Conservation (phyloP, 1,140 invertebrate species). For the Hycleus cichorii region DNA sequence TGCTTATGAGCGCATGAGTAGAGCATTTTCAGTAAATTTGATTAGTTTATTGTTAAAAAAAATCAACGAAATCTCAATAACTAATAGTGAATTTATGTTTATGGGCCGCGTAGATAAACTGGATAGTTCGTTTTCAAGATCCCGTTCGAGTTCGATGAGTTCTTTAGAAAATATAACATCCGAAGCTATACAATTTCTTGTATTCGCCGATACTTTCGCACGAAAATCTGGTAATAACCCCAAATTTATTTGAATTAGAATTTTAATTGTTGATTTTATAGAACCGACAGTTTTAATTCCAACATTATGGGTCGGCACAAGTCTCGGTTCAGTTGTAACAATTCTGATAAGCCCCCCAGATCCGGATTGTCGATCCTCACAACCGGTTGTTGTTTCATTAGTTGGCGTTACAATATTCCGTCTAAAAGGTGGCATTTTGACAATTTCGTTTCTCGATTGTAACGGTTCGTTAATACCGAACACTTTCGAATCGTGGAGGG, state of each 20-base stretch:
- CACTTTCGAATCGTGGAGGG: conserved; percentile 80
- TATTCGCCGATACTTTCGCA: conserved; percentile 92
- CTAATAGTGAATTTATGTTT: conserved; percentile 40
- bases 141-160: conserved; percentile 93
- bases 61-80: background rate
- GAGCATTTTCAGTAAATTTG: conserved; percentile 5
- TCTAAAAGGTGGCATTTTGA: conserved; percentile 86
- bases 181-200: conserved; percentile 92
- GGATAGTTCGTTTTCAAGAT: conserved; percentile 92
- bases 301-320: conserved; percentile 93
- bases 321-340: conserved; percentile 87
- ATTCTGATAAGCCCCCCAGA: conserved; percentile 82
- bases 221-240: conserved; percentile 75
- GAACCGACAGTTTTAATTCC: conserved; percentile 67
- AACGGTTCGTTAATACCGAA: conserved; percentile 80
- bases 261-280: conserved; percentile 36
- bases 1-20: conserved; percentile 23
- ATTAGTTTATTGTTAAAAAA: too few species aligned
- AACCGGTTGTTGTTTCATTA: conserved; percentile 84
- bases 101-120: conserved; percentile 85
- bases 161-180: conserved; percentile 93
- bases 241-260: background rate
- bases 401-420: conserved; percentile 89
- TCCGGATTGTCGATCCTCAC: conserved; percentile 69
- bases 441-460: conserved; percentile 92